Evolutionary conservation across 2,113 vertebrate genomes (phyloP), one percentile per base, ranked within the genome.

Genomic region (Heliornis fulica): DNA sequence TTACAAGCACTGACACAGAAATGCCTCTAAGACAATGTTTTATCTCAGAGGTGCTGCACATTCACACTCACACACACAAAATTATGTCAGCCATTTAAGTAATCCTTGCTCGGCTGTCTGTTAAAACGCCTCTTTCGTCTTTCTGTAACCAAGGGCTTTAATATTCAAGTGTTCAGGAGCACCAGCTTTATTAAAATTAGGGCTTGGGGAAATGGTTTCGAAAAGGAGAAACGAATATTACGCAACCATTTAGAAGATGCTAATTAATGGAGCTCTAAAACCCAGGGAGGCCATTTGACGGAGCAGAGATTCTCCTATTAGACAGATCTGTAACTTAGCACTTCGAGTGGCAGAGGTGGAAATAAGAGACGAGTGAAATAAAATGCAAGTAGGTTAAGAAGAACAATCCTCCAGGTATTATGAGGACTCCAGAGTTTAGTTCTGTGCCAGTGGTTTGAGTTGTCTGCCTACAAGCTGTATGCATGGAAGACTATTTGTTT

Each of bases 261-360:
- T 98, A 98, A 98, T 98, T 98, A 98, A 98, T 98, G 98, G 97
- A 97, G 93, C 97, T 98, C 86, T 91, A 97, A 97, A 97, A 96
- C 97, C 97, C 96, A 98, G 63, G 93, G 97, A 97, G 97, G 95
- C 96, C 96, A 87, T 97, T 97, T 94, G 72, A 96, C 45, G 46
- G 81, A 96, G 95, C 65, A 76, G 95, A 87, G 41, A 93, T 95
- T 97, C 94, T 87, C 90, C 93, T 95, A 70, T 87, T 28, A 96
- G 94, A 75, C 80, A 97, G 94, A 94, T 96, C 93, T 85, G 87
- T 85, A 94, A 95, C 75, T 94, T 64, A 85, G 95, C 5, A 1
- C 51, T 92, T 83, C 46, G 1, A 94, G 86, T 75, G 89, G 91
- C 80, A 93, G 89, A 96, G 89, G 89, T 10, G 3, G 77, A 91